These are phyloP conservation scores for Candidula unifasciata DNA, from an alignment of 2,888 invertebrate genomes.

Conservation along the genomic window DNA sequence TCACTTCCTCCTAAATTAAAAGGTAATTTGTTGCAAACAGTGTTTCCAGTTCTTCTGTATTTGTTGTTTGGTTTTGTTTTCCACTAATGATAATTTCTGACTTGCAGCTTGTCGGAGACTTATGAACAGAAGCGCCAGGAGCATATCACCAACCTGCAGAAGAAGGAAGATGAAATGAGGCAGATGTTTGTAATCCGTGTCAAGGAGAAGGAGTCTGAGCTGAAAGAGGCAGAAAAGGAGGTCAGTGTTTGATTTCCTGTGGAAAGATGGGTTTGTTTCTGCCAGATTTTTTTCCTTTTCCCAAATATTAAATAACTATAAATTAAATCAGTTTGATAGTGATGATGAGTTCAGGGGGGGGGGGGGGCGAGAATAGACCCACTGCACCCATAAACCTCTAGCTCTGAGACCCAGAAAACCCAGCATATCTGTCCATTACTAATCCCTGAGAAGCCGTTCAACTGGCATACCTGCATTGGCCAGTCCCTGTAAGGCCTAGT, in stretches of 20 bases:
- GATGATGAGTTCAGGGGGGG: too few species aligned
- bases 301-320: not conserved
- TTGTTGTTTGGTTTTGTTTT: not conserved
- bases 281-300: not conserved
- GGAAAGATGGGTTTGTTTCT: not conserved
- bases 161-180: slow-evolving; percentile 98
- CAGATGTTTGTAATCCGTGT: slow-evolving; percentile 98
- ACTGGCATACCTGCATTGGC: too few species aligned
- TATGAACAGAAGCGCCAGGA: slow-evolving; percentile 95
- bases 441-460: too few species aligned
- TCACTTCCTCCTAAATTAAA: not conserved
- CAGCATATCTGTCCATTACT: too few species aligned
- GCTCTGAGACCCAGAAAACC: too few species aligned
- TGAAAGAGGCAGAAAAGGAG: slow-evolving; percentile 97
- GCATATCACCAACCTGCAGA: slow-evolving; percentile 87
- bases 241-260: slow-evolving; percentile 79
- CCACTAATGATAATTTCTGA: too few species aligned
- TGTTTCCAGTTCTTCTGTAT: not conserved
- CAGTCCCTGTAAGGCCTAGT: too few species aligned
- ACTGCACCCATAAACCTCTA: too few species aligned
- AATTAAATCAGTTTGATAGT: too few species aligned
- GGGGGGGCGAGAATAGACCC: too few species aligned
- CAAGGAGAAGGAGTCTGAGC: slow-evolving; percentile 96
- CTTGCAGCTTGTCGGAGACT: slow-evolving; percentile 92
- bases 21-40: not conserved